phyloP scores from a whole-genome alignment of 2,888 invertebrate species.

The Colostygia pectinataria region DNA sequence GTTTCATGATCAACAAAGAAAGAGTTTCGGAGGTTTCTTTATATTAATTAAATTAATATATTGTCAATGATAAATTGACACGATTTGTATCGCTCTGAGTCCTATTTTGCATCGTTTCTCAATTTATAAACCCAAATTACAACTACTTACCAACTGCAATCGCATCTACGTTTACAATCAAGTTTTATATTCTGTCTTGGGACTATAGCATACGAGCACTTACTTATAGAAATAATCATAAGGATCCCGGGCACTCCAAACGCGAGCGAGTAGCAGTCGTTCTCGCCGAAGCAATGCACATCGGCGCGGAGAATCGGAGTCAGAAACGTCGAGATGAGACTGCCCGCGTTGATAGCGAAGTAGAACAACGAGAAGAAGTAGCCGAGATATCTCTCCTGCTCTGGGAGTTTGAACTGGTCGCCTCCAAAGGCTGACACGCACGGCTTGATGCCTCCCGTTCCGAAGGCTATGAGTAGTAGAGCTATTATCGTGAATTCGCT shows the following conservation, averaged over 20 bases:
- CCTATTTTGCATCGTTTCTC: too few relatives aligned
- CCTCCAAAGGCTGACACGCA: constrained; percentile 98
- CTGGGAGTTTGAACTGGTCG: constrained; percentile 93
- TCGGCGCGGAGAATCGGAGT: constrained; percentile 94
- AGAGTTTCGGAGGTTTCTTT: too few relatives aligned
- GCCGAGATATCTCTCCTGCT: constrained; percentile 90
- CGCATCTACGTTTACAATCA: too few relatives aligned
- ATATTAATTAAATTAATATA: too few relatives aligned
- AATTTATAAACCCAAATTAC: too few relatives aligned
- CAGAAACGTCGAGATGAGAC: constrained; percentile 92
- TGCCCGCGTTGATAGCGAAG: constrained; percentile 96
- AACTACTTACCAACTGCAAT: too few relatives aligned
- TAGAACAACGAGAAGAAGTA: constrained; percentile 97
- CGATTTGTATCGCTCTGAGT: too few relatives aligned
- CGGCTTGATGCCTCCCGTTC: constrained; percentile 98
- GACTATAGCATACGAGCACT: constrained; percentile 50
- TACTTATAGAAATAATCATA: constrained; percentile 92
- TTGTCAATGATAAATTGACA: too few relatives aligned
- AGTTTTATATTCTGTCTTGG: too few relatives aligned
- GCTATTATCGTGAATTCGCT: constrained; percentile 87
- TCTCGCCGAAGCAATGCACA: constrained; percentile 89
- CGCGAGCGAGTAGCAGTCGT: constrained; percentile 91
- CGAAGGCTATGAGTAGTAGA: constrained; percentile 90
- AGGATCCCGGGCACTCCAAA: constrained; percentile 95
- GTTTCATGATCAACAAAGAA: too few relatives aligned